A percentile compares a stretch with the other conserved stretches of the same genome.
Evolutionary conservation across 2,888 invertebrate species (phyloP).

Genomic region (Platypus cylindrus): DNA sequence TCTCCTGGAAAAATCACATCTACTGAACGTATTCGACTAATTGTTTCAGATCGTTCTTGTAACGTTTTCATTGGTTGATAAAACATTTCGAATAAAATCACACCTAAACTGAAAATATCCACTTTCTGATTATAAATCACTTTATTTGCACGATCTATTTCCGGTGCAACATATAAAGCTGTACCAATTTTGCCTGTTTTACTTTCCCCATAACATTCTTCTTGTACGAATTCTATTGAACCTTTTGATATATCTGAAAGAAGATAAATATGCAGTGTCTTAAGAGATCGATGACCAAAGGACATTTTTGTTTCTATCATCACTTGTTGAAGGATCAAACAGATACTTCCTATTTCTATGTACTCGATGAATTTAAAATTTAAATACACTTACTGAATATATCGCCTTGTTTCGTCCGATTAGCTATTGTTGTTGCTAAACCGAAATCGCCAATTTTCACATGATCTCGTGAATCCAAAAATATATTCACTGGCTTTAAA

Average conservation of each 20-base stretch:
- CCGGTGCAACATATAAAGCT: constrained; percentile 89
- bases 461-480: constrained; percentile 86
- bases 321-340: no score
- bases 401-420: constrained; percentile 21
- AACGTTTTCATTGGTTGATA: constrained; percentile 70
- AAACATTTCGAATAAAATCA: constrained; percentile 90
- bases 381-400: constrained; percentile 6
- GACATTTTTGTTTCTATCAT: not conserved
- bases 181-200: constrained; percentile 85
- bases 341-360: no score
- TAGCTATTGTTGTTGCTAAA: constrained; percentile 64
- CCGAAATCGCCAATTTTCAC: constrained; percentile 99
- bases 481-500: constrained; percentile 84
- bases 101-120: constrained; percentile 54
- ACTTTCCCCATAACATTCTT: constrained; percentile 34
- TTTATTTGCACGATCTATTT: constrained; percentile 60
- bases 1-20: constrained; percentile 59
- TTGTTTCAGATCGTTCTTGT: constrained; percentile 77
- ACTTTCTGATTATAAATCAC: constrained; percentile 81
- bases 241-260: constrained; percentile 22
- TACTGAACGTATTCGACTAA: constrained; percentile 57
- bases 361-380: no score
- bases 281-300: no score
- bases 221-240: constrained; percentile 24
- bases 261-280: not conserved